Evolutionary conservation across 2,797 vertebrate species (phyloP), one percentile per base, ranked within the genome.

Genomic region (Argentina silus): DNA sequence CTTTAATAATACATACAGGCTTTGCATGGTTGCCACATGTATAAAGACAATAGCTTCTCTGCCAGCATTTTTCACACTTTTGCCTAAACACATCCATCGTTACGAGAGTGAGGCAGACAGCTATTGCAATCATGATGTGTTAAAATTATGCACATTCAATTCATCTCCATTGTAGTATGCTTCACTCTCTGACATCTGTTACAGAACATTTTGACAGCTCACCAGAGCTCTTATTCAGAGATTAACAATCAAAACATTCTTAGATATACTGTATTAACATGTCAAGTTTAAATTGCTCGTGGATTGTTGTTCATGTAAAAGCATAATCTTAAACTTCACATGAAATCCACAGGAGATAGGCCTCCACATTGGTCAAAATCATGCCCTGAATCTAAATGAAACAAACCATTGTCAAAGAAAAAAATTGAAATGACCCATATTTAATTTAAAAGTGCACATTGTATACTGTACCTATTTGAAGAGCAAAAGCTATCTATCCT

Each of bases 1-100:
- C 73, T 85, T 85, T 83, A 83, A 79, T 83, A 15, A 69, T 9
- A 56, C 21, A 66, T 36, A 61, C 65, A 67, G 64, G 6, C 11
- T 7, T 50, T 73, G 63, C 43, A 45, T 70, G 76, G 59, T 27
- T 50, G 72, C 19, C 42, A 63, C 47, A 15, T 74, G 43, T 66
- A 55, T 7, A 60, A 47, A 60, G 19, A 60, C 43, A 70, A 67
- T 57, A 62, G 43, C 73, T 63, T 68, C 14, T 47, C 17, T 56
- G 63, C 15, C 43, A 69, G 62, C 21, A 55, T 43, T 75, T 12
- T 74, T 57, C 62, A 73, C 14, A 19, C 7, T 1, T 63, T 27
- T 45, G 43, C 42, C 51, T 21, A 19, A 8, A 66, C 51, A 56
- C 51, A 69, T 42, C 7, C n/a, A 43, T 14, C 6, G 50, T 56